phyloP scores from a whole-genome alignment of 2,888 invertebrate genomes.

The Phalera bucephala region DNA sequence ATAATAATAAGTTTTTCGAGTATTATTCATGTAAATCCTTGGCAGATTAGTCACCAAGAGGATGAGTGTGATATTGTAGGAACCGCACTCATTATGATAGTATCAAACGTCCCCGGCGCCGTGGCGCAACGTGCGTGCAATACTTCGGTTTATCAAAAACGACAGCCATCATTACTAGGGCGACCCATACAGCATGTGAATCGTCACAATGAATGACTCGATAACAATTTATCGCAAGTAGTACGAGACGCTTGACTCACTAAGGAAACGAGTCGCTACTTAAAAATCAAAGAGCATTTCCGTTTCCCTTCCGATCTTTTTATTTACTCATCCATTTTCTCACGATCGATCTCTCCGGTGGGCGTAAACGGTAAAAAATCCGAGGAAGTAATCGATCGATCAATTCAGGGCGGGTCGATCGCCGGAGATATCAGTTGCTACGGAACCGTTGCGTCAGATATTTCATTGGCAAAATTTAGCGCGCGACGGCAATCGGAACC shows the following conservation, averaged over 20 bases:
- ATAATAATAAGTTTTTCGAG: constrained; percentile 23
- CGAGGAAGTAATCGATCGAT: constrained; percentile 59
- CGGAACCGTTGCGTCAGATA: constrained; percentile 56
- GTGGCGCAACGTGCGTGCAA: constrained; percentile 33
- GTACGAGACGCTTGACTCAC: constrained; percentile 55
- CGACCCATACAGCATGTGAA: constrained; percentile 49
- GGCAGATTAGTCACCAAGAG: constrained; percentile 14
- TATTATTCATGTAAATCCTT: constrained; percentile 12
- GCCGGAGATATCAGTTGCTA: constrained; percentile 53
- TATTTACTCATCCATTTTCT: constrained; percentile 53
- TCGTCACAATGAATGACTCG: constrained; percentile 62
- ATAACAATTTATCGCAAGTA: constrained; percentile 59
- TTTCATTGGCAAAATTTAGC: constrained; percentile 61
- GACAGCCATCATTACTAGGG: constrained; percentile 38
- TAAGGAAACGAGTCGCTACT: constrained; percentile 73
- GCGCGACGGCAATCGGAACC: constrained; percentile 47
- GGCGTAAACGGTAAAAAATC: constrained; percentile 49
- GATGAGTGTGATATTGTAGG: constrained; percentile 15
- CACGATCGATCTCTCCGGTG: constrained; percentile 56
- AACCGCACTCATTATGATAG: constrained; percentile 14
- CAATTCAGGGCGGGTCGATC: constrained; percentile 36
- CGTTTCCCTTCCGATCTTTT: constrained; percentile 67
- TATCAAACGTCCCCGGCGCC: constrained; percentile 22
- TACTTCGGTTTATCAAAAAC: constrained; percentile 38
- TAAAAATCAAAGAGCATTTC: constrained; percentile 67